Base-by-base conservation (phyloP, 2,113 vertebrate species). In the Athene noctua region DNA sequence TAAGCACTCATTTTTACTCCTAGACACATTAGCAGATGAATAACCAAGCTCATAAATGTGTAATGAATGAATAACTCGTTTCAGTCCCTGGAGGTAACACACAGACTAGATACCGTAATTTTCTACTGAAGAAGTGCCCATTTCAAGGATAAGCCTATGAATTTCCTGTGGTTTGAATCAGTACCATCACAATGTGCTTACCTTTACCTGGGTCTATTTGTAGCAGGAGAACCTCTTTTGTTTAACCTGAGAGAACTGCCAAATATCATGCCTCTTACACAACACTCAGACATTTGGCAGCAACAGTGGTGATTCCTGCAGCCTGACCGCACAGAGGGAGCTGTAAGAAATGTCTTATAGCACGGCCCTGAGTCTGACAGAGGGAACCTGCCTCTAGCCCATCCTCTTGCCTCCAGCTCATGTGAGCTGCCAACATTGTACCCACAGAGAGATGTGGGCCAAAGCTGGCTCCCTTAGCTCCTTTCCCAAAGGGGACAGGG, bases 1-100 rank as follows among this genome's bases (percentile, higher is more conserved):
- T 84, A 93, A 97, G 89, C 11, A 92, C 67, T 40, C 73, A 88
- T 91, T 94, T 95, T 89, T 65, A 67, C 29, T 88, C 13, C 63
- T 67, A 63, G 82, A 80, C 8, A 42, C 21, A 84, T 83, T 81
- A 95, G 68, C 32, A 94, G 77, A 75, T 88, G 67, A 93, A 94
- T 81, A 94, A 91, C 49, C 65, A 65, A 86, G 42, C 80, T 93
- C 38, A 95, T 95, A 84, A 95, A 94, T 71, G n/a, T 2, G 3
- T 80, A 92, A 92, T 83, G 79, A 93, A 84, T 57, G 36, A 92
- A 91, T 67, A 91, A 92, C 82, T 84, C n/a, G 6, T 93, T 91
- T 83, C 81, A 81, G 38, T 85, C 94, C 79, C 80, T 38, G 44
- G 61, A 94, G 68, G 25, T 79, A 88, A 84, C 26, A 74, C 68